phyloP scores from a whole-genome alignment of 2,888 invertebrate species.

The Thysanoteuthis rhombus region DNA sequence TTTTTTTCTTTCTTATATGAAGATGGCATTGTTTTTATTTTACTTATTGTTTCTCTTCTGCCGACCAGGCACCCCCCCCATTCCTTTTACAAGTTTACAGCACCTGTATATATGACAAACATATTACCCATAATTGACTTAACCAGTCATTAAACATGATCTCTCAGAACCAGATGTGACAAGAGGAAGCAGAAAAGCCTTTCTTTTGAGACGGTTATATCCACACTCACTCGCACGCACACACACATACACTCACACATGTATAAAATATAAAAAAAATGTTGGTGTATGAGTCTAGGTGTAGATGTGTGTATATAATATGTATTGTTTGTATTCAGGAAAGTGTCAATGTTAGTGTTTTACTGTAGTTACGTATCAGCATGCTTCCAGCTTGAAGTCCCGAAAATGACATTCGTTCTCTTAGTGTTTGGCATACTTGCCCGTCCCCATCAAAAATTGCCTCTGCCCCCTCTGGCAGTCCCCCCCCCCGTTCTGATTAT shows the following conservation, averaged over 20 bases:
- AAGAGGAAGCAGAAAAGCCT: not conserved
- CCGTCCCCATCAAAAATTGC: too few relatives aligned
- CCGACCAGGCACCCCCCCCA: not conserved
- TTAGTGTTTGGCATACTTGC: too few relatives aligned
- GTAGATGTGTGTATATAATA: not conserved
- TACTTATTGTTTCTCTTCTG: not conserved
- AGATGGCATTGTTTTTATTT: not conserved
- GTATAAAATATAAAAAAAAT: too few relatives aligned
- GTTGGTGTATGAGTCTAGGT: too few relatives aligned
- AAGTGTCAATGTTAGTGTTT: too few relatives aligned
- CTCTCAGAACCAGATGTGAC: slow-evolving; percentile 12
- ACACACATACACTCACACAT: not conserved
- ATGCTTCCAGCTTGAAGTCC: too few relatives aligned
- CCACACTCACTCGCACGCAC: not conserved
- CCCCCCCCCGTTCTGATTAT: too few relatives aligned
- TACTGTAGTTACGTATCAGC: too few relatives aligned
- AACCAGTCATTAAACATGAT: slow-evolving; percentile 12
- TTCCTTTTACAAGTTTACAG: not conserved
- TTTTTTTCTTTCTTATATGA: not conserved
- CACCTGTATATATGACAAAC: not conserved
- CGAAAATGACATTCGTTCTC: too few relatives aligned
- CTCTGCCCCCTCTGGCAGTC: too few relatives aligned
- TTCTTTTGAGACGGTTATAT: not conserved
- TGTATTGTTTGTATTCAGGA: too few relatives aligned
- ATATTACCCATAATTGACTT: slow-evolving; percentile 12